Conservation (phyloP, 2,888 invertebrate genomes). For the Cosmia trapezina region DNA sequence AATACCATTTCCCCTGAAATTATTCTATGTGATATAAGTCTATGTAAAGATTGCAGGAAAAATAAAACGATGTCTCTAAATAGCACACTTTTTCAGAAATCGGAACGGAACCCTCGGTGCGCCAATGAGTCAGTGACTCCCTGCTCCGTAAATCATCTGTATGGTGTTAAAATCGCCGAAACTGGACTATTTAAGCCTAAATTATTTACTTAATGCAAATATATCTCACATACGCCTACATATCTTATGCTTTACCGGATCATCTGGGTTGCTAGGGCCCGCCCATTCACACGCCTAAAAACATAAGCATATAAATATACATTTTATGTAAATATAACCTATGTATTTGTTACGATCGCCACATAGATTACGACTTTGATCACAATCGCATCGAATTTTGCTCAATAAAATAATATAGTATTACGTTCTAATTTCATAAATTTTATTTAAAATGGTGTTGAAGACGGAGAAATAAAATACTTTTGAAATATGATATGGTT, state of each 20-base stretch:
- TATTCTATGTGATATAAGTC: too few relatives aligned
- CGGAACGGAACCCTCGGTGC: too few relatives aligned
- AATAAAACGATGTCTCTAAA: too few relatives aligned
- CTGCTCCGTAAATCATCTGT: neutral
- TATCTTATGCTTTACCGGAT: constrained; percentile 1
- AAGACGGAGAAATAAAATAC: neutral
- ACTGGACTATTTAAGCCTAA: neutral
- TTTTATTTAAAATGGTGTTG: constrained; percentile 23
- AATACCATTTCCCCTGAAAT: too few relatives aligned
- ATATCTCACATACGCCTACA: constrained; percentile 16
- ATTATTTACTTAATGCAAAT: neutral
- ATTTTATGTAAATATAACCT: constrained; percentile 36
- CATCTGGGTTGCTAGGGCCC: constrained; percentile 18
- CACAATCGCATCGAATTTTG: constrained; percentile 30
- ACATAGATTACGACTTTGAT: constrained; percentile 28
- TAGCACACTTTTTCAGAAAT: too few relatives aligned
- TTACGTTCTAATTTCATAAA: constrained; percentile 44
- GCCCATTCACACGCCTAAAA: constrained; percentile 41
- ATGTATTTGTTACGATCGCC: constrained; percentile 40
- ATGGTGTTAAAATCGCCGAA: neutral
- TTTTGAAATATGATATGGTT: constrained; percentile 44
- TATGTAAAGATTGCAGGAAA: too few relatives aligned
- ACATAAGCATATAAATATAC: constrained; percentile 37
- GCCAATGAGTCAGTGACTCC: too few relatives aligned
- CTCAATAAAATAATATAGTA: constrained; percentile 30